phyloP scores from a whole-genome alignment of 2,113 vertebrate species.

The Platysteira castanea region DNA sequence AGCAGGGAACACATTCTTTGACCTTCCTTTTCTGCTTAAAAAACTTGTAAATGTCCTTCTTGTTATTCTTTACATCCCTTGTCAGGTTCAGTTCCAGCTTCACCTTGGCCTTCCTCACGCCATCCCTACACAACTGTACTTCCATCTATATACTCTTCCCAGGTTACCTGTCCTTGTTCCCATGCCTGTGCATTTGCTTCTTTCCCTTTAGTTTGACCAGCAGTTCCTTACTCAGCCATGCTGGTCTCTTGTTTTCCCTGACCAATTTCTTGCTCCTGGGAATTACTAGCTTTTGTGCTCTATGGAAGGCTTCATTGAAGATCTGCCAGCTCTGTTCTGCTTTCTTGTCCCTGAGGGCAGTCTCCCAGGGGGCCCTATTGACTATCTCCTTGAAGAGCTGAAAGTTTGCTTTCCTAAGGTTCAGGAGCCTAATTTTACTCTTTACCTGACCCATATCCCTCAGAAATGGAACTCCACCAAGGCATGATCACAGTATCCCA shows the following conservation, averaged over 20 bases:
- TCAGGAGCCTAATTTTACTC: not conserved
- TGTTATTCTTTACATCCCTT: not conserved
- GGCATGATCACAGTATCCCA: not conserved
- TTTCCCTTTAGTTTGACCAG: not conserved
- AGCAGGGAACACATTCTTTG: not conserved
- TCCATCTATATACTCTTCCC: not conserved
- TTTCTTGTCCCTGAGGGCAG: not conserved
- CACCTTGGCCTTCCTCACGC: not conserved
- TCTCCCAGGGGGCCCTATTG: not conserved
- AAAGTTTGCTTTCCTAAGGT: not conserved
- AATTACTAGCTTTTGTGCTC: not conserved
- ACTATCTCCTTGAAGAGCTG: not conserved
- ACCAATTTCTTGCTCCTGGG: not conserved
- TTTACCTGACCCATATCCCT: not conserved
- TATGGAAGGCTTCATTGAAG: not conserved
- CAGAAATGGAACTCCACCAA: not conserved
- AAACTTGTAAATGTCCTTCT: not conserved
- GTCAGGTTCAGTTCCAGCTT: not conserved
- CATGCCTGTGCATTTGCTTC: not conserved
- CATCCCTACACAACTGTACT: not conserved
- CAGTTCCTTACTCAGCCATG: not conserved
- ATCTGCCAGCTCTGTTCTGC: not conserved
- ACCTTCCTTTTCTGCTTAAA: not conserved
- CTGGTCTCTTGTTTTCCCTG: not conserved
- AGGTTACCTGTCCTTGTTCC: not conserved